Evolutionary conservation across 2,888 invertebrate genomes (phyloP).

Genomic region (Mythimna albipuncta): DNA sequence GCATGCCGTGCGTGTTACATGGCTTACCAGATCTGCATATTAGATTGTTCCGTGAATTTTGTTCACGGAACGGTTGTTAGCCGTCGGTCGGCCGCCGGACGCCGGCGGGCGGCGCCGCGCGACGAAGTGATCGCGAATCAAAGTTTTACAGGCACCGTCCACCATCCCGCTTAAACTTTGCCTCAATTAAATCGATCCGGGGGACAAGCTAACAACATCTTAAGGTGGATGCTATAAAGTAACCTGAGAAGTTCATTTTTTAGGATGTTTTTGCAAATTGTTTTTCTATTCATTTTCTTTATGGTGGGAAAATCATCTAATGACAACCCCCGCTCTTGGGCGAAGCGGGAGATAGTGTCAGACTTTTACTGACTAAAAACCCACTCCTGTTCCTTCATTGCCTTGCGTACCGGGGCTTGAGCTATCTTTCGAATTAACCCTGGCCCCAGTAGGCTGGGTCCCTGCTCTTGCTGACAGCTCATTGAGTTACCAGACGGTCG

Average conservation of each 20-base stretch:
- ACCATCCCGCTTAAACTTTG: slow-evolving; percentile 63
- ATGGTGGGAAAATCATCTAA: too few species aligned
- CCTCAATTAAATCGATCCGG: slow-evolving; percentile 70
- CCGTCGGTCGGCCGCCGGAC: slow-evolving; percentile 49
- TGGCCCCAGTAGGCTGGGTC: too few species aligned
- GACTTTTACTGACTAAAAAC: too few species aligned
- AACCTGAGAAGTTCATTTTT: not conserved
- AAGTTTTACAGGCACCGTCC: slow-evolving; percentile 60
- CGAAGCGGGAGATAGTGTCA: too few species aligned
- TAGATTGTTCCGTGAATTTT: slow-evolving; percentile 77
- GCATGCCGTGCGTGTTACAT: slow-evolving; percentile 63
- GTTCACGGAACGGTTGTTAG: slow-evolving; percentile 60
- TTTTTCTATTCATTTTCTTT: too few species aligned
- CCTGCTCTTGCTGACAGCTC: too few species aligned
- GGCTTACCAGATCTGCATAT: slow-evolving; percentile 75
- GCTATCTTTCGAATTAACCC: too few species aligned
- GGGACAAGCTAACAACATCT: slow-evolving; percentile 29
- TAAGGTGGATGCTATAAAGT: not conserved
- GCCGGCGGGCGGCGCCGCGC: slow-evolving; percentile 38
- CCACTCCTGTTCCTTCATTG: too few species aligned
- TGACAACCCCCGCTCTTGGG: too few species aligned
- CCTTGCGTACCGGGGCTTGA: too few species aligned
- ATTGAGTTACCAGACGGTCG: too few species aligned
- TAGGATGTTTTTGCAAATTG: not conserved
- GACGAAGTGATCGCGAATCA: slow-evolving; percentile 57